Base-by-base conservation (phyloP, 1,140 invertebrate species). In the Berghia stephanieae region DNA sequence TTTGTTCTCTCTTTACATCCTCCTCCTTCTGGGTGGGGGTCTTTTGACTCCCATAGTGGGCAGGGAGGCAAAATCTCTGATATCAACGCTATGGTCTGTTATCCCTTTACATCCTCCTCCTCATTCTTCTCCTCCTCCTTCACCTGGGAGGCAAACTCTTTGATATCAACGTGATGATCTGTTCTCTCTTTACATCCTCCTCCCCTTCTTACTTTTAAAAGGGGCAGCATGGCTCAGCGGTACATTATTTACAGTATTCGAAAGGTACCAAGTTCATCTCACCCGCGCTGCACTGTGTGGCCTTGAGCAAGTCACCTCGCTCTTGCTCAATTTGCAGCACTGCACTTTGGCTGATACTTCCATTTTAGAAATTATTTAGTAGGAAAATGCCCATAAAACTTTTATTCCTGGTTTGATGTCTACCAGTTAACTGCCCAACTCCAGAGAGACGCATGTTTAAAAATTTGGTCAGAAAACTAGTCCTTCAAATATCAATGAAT, bases 41-140 rank as follows among this genome's bases (percentile, higher is more conserved):
- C 24, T 24, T 0, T 24, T 52, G 18, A 21, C 24, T 1, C 24
- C 49, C 1, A 24, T 24, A 90, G 89, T 1, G 86, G 91, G 0
- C 90, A 98, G 21, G 92, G 94, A 78, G 86, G 90, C 0, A 90
- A 93, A 71, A 93, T 99, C 82, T 95, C 96, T 0, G 93, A 93
- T 78, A 90, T 99, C 36, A 99, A 98, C 90, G 91, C 94, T 49
- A 88, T 91, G 84, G 92, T 92, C 84, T 79, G 83, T 75, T 36
- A 3, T 69, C n/a, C 13, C 21, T 8, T 27, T 4, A 0, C 16
- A 31, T 63, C 16, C n/a, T 63, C n/a, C 34, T 1, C n/a, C n/a
- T n/a, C n/a, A n/a, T n/a, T n/a, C n/a, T n/a, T n/a, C n/a, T n/a
- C n/a, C n/a, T n/a, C 13, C 2, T 21, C 49, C 18, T 52, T 24